phyloP scores from a whole-genome alignment of 2,888 invertebrate species.

The Pardosa pseudoannulata region DNA sequence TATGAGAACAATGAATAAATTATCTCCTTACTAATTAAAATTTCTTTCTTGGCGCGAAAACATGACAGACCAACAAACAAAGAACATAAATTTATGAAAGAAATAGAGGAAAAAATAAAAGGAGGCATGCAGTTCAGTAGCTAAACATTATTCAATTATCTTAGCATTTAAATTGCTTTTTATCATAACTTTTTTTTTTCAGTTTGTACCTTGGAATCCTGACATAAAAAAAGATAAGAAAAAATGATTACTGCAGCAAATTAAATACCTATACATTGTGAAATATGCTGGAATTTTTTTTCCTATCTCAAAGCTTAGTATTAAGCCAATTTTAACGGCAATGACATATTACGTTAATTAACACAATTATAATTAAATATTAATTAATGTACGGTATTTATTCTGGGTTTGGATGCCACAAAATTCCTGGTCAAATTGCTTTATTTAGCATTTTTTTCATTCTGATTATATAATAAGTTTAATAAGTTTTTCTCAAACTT shows the following conservation, averaged over 20 bases:
- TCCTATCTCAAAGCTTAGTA: background rate
- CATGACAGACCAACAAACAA: constrained; percentile 12
- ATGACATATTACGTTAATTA: background rate
- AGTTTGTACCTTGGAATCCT: background rate
- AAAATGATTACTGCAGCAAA: background rate
- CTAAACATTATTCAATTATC: constrained; percentile 57
- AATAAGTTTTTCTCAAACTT: too few relatives aligned
- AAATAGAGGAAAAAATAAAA: background rate
- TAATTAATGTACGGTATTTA: too few relatives aligned
- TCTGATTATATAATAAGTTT: too few relatives aligned
- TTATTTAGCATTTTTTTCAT: too few relatives aligned
- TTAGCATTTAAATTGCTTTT: constrained; percentile 37
- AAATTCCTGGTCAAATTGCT: too few relatives aligned
- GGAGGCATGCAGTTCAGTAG: constrained; percentile 16
- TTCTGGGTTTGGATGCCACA: too few relatives aligned
- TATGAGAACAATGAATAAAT: constrained; percentile 57
- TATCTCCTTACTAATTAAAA: constrained; percentile 57
- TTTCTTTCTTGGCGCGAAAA: background rate
- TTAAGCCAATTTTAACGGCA: background rate
- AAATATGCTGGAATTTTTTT: background rate
- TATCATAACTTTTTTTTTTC: background rate
- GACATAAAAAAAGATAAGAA: background rate
- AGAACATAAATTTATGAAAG: constrained; percentile 27
- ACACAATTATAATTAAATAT: background rate
- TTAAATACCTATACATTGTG: background rate